These are phyloP conservation scores for Bombus picipes DNA, from an alignment of 1,140 invertebrate genomes.

Conservation along the genomic window DNA sequence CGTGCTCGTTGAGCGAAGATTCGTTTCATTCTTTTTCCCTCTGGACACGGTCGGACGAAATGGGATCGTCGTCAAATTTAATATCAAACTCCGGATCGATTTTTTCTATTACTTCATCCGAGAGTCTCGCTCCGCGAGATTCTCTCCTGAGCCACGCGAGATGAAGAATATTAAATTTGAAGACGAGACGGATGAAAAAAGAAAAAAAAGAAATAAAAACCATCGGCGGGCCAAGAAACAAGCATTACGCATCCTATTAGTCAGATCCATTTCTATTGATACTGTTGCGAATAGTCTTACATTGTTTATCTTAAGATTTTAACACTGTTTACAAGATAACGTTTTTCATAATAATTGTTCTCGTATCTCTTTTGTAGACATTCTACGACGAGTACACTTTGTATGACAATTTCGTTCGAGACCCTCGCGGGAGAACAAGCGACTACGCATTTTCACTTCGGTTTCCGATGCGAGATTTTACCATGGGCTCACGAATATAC, in stretches of 20 bases:
- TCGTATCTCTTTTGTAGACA: conserved; percentile 30
- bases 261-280: conserved; percentile 42
- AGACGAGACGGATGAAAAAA: neutral
- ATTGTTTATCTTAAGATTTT: conserved; percentile 51
- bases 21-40: neutral
- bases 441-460: neutral
- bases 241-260: conserved; percentile 30
- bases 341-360: conserved; percentile 35
- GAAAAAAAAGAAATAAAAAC: neutral
- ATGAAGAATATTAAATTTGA: conserved; percentile 11
- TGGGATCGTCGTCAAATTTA: conserved; percentile 24
- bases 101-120: conserved; percentile 1
- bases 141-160: neutral
- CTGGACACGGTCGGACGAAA: neutral
- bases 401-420: conserved; percentile 26
- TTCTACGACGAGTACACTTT: conserved; percentile 18
- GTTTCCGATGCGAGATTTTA: neutral
- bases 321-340: conserved; percentile 42
- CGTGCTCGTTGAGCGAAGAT: neutral
- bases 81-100: neutral
- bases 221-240: conserved; percentile 13
- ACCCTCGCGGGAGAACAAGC: neutral
- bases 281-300: conserved; percentile 45
- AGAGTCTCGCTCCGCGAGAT: neutral
- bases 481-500: neutral